phyloP scores from a whole-genome alignment of 2,113 vertebrate species.

The Paratilapia polleni region DNA sequence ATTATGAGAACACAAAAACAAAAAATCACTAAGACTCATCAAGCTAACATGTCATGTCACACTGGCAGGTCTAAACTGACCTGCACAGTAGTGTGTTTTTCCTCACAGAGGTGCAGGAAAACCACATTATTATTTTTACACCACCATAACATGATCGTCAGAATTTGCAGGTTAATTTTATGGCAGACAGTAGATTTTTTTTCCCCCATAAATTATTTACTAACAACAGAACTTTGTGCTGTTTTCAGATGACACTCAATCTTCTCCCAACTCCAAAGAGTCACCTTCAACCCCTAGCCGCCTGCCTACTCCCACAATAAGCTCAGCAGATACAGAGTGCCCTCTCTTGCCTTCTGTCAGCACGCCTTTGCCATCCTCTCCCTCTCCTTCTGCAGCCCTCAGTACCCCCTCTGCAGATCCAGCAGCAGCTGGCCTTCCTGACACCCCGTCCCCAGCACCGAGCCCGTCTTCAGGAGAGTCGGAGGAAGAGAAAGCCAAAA shows the following conservation, averaged over 20 bases:
- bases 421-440: slow-evolving; percentile 40
- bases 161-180: neutral
- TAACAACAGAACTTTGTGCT: slow-evolving; percentile 32
- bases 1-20: neutral
- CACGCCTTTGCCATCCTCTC: slow-evolving; percentile 59
- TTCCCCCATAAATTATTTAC: neutral
- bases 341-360: slow-evolving; percentile 56
- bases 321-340: slow-evolving; percentile 54
- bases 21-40: neutral
- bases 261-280: slow-evolving; percentile 50
- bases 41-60: neutral
- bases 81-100: neutral
- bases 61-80: neutral
- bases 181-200: neutral
- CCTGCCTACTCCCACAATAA: slow-evolving; percentile 47
- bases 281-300: slow-evolving; percentile 45
- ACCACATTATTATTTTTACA: neutral
- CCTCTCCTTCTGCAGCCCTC: slow-evolving; percentile 49
- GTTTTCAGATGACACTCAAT: slow-evolving; percentile 68
- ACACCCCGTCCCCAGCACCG: slow-evolving; percentile 66
- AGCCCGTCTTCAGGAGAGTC: slow-evolving; percentile 75
- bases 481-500: slow-evolving; percentile 91
- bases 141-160: neutral
- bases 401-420: slow-evolving; percentile 47
- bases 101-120: neutral